phyloP scores from a whole-genome alignment of 2,888 invertebrate genomes.

The Colostygia pectinataria region DNA sequence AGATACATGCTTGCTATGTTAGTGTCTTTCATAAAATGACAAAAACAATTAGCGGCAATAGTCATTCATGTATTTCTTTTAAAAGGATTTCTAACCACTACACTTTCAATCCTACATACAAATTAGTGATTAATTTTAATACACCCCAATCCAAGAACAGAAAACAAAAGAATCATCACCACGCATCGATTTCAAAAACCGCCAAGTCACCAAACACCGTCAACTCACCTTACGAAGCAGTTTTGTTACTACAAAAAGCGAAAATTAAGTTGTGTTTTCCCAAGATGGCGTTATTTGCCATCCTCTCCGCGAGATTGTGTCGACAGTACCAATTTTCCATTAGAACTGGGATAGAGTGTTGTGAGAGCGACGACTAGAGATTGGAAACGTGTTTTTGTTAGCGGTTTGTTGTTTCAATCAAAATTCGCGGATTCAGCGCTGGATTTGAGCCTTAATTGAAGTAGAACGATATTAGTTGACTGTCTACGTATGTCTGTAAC shows the following conservation, averaged over 20 bases:
- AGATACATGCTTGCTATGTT: too few relatives aligned
- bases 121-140: not conserved
- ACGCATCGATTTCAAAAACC: slow-evolving; percentile 4
- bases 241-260: slow-evolving; percentile 46
- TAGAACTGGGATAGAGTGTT: slow-evolving; percentile 53
- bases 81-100: too few relatives aligned
- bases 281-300: slow-evolving; percentile 62
- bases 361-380: slow-evolving; percentile 56
- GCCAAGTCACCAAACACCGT: slow-evolving; percentile 5
- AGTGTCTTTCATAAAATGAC: too few relatives aligned
- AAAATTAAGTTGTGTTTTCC: slow-evolving; percentile 47
- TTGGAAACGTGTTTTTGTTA: slow-evolving; percentile 59
- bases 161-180: slow-evolving; percentile 14
- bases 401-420: slow-evolving; percentile 60
- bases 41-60: too few relatives aligned
- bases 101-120: too few relatives aligned
- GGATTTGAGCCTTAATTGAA: slow-evolving; percentile 20
- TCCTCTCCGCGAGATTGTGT: slow-evolving; percentile 68
- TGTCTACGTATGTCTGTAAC: too few relatives aligned
- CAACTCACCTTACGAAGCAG: slow-evolving; percentile 48
- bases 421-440: slow-evolving; percentile 38
- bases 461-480: not conserved
- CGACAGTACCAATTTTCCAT: slow-evolving; percentile 62
- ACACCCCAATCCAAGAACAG: slow-evolving; percentile 3
- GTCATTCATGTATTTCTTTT: too few relatives aligned